Percentiles rank a stretch among this genome's conserved stretches.
Evolutionary conservation across 64 coral and sea anemone genomes (phyloP).

Genomic region (Pocillopora damicornis): DNA sequence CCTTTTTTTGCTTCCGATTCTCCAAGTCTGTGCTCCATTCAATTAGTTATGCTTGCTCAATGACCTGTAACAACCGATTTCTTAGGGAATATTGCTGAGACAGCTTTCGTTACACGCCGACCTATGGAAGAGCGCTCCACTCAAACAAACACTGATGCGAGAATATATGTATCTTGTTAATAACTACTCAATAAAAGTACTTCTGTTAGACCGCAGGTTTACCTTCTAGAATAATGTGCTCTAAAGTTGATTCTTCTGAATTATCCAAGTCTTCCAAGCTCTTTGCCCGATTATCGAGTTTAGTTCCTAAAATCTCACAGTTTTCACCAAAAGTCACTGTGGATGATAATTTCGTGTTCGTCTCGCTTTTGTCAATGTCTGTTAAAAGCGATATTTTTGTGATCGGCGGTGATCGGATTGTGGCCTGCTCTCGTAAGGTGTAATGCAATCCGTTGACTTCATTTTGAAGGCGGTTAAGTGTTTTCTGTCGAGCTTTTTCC

Average conservation of each 20-base stretch:
- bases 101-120: neutral
- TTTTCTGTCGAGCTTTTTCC: conserved; percentile 7
- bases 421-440: neutral
- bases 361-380: neutral
- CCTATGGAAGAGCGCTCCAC: too few relatives aligned
- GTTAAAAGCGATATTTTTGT: neutral
- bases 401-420: neutral
- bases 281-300: neutral
- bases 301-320: neutral
- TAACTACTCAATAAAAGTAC: neutral
- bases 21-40: too few relatives aligned
- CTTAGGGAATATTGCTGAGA: too few relatives aligned
- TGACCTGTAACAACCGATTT: too few relatives aligned
- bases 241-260: conserved; percentile 2
- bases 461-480: neutral
- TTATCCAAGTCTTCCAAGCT: neutral
- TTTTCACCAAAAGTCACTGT: neutral
- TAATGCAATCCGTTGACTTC: conserved; percentile 22
- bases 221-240: conserved; percentile 3
- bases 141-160: neutral
- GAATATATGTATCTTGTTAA: neutral
- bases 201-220: neutral
- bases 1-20: neutral
- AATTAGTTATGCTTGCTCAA: too few relatives aligned
- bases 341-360: neutral